Percentiles rank a stretch among this genome's conserved stretches.
Conservation (phyloP, 2,113 vertebrate species). For the Recurvirostra avosetta region DNA sequence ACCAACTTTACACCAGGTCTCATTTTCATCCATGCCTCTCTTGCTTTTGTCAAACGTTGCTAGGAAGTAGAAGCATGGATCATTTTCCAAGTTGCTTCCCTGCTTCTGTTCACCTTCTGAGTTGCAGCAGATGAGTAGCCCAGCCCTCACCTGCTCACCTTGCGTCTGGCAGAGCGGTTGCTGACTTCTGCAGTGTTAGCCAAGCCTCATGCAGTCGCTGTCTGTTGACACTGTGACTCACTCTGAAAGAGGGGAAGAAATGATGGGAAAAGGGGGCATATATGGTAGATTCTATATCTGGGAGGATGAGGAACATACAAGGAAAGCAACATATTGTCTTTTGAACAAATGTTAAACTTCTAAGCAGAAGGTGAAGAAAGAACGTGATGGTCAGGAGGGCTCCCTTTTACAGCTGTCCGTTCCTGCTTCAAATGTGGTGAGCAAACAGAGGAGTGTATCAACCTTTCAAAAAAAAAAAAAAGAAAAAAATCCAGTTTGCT, state of each 20-base stretch:
- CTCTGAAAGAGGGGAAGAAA: not conserved
- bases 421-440: not conserved
- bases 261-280: not conserved
- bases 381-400: accelerated
- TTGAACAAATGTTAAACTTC: not conserved
- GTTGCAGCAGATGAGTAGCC: not conserved
- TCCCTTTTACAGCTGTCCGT: not conserved
- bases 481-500: not conserved
- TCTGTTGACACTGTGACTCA: not conserved
- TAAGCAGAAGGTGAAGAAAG: not conserved
- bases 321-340: not conserved
- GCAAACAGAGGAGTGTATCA: not conserved
- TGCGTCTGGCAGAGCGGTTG: not conserved
- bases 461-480: not conserved
- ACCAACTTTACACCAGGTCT: not conserved
- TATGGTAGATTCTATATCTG: not conserved
- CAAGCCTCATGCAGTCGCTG: not conserved
- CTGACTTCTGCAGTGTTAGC: not conserved
- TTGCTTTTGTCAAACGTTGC: not conserved
- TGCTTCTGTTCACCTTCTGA: not conserved
- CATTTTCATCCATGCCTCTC: not conserved
- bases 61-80: not conserved
- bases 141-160: not conserved
- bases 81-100: not conserved
- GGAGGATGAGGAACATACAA: not conserved